Evolutionary conservation across 2,888 invertebrate species (phyloP).

Genomic region (Colostygia pectinataria): DNA sequence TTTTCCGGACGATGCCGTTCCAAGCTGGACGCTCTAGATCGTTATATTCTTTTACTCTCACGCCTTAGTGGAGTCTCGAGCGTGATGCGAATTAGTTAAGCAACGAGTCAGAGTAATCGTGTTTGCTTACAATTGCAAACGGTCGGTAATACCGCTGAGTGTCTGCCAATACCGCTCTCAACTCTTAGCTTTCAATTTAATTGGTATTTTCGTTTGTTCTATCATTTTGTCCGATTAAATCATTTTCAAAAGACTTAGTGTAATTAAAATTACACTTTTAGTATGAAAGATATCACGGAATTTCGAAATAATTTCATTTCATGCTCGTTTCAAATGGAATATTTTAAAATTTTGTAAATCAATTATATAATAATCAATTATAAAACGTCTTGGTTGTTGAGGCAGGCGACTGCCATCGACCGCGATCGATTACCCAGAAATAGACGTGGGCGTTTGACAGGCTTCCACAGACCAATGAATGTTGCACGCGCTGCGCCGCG

Average conservation of each 20-base stretch:
- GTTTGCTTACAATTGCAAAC: constrained; percentile 73
- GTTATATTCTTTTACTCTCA: constrained; percentile 53
- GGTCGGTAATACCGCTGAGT: constrained; percentile 58
- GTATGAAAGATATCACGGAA: not conserved
- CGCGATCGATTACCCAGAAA: constrained; percentile 69
- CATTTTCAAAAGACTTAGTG: constrained; percentile 26
- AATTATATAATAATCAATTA: constrained; percentile 19
- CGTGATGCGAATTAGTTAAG: constrained; percentile 72
- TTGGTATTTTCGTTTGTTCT: constrained; percentile 53
- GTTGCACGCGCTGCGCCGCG: constrained; percentile 53
- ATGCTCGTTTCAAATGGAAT: constrained; percentile 1
- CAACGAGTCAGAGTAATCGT: constrained; percentile 64
- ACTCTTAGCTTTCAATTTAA: constrained; percentile 58
- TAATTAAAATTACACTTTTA: constrained; percentile 1
- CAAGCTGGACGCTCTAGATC: constrained; percentile 44
- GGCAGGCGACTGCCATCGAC: constrained; percentile 38
- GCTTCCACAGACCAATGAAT: constrained; percentile 58
- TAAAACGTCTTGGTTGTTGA: constrained; percentile 42
- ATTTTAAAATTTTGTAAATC: constrained; percentile 3
- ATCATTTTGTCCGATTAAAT: constrained; percentile 40
- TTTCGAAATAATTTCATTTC: not conserved
- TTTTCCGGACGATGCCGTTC: constrained; percentile 52
- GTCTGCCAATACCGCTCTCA: constrained; percentile 63
- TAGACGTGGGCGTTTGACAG: constrained; percentile 62
- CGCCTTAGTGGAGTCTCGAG: constrained; percentile 55